Conservation (phyloP, 2,113 vertebrate species). For the Psammodynastes pulverulentus region DNA sequence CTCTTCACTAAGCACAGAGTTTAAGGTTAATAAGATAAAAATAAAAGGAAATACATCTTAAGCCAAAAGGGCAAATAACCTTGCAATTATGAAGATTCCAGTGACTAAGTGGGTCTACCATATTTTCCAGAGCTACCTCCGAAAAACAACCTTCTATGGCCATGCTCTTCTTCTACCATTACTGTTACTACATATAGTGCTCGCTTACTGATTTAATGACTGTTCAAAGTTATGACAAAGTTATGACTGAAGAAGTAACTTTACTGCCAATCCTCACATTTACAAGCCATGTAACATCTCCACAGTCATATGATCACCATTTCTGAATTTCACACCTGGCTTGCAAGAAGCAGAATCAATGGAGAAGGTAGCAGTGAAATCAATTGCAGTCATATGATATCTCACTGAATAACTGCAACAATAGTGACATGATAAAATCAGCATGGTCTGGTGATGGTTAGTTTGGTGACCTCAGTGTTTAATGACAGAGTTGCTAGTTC, state of each 20-base stretch:
- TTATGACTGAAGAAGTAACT: not conserved
- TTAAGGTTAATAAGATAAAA: not conserved
- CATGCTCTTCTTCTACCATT: not conserved
- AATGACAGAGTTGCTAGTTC: not conserved
- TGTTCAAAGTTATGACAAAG: not conserved
- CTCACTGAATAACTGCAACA: not conserved
- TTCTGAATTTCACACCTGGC: not conserved
- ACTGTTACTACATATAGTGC: not conserved
- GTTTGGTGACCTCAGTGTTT: not conserved
- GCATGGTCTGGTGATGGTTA: not conserved
- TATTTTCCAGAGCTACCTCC: not conserved
- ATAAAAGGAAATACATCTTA: not conserved
- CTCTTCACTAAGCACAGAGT: accelerated
- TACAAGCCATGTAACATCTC: not conserved
- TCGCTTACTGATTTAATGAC: not conserved
- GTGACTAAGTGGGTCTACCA: not conserved
- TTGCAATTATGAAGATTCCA: accelerated
- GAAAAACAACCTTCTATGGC: not conserved
- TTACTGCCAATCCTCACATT: not conserved
- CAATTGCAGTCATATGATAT: not conserved
- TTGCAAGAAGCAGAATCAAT: not conserved
- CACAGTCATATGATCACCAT: not conserved
- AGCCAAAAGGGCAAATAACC: not conserved
- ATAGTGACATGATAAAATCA: not conserved
- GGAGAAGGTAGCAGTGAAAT: not conserved